phyloP scores from a whole-genome alignment of 2,113 vertebrate species.

The Dicerorhinus sumatrensis region DNA sequence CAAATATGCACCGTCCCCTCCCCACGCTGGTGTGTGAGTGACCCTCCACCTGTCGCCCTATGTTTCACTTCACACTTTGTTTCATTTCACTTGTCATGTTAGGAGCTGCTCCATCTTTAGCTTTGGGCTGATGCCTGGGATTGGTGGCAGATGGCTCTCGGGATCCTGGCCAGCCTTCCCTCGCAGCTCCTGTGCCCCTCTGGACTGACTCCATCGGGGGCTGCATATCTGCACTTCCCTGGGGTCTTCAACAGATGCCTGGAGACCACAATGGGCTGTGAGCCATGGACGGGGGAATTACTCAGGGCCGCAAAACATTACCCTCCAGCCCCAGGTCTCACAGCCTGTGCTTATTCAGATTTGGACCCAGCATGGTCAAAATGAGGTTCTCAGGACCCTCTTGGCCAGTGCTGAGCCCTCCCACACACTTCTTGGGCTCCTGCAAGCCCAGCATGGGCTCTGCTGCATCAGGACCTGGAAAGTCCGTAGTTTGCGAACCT shows the following conservation, averaged over 20 bases:
- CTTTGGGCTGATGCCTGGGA: neutral
- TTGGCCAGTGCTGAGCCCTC: neutral
- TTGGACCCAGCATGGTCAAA: too few relatives aligned
- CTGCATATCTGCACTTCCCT: neutral
- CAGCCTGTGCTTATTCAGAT: neutral
- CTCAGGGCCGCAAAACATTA: fast-evolving
- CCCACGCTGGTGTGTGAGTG: fast-evolving
- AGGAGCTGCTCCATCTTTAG: fast-evolving
- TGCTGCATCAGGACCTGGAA: neutral
- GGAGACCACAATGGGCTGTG: neutral
- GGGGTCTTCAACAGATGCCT: too few relatives aligned
- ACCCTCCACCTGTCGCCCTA: neutral
- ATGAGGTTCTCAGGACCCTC: neutral
- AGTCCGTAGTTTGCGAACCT: neutral
- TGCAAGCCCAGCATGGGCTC: neutral
- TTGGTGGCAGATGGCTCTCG: neutral
- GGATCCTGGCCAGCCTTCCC: neutral
- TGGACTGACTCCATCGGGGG: neutral
- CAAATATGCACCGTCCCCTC: fast-evolving
- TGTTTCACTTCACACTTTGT: neutral
- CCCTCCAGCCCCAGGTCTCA: neutral
- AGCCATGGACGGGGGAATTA: fast-evolving
- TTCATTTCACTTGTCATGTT: neutral
- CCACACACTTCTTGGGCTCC: neutral
- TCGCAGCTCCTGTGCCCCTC: neutral